These are phyloP conservation scores for Archaeoteleia sp. DNA, from an alignment of 2,888 invertebrate genomes.

Conservation along the genomic window DNA sequence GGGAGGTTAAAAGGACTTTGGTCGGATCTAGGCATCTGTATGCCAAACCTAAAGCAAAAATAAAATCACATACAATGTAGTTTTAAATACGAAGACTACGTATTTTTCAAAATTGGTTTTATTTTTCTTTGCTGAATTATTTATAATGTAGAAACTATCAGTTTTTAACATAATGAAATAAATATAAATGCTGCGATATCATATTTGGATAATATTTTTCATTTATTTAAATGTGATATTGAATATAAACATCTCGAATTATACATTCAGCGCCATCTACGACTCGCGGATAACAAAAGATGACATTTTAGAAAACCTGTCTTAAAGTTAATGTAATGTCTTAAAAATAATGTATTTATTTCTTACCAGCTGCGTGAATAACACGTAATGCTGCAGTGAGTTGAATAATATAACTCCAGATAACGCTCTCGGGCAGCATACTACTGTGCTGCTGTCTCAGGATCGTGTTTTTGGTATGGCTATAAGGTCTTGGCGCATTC, in stretches of 20 bases:
- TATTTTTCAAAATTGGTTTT: too few relatives aligned
- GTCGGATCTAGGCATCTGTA: constrained; percentile 92
- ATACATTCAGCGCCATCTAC: too few relatives aligned
- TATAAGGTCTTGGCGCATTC: constrained; percentile 86
- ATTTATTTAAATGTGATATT: too few relatives aligned
- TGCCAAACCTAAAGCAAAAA: constrained; percentile 77
- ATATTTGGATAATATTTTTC: not conserved
- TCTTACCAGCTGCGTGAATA: constrained; percentile 83
- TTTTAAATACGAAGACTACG: too few relatives aligned
- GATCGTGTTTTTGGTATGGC: constrained; percentile 88
- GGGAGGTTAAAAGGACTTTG: constrained; percentile 89
- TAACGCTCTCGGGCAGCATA: constrained; percentile 90
- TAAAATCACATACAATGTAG: too few relatives aligned
- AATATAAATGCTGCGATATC: not conserved
- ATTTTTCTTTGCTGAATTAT: too few relatives aligned
- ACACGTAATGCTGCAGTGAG: constrained; percentile 93
- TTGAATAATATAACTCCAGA: constrained; percentile 98
- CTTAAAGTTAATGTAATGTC: too few relatives aligned
- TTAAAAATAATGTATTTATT: too few relatives aligned
- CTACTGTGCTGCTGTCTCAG: constrained; percentile 84
- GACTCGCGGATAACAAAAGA: too few relatives aligned
- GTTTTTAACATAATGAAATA: not conserved
- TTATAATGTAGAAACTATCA: too few relatives aligned
- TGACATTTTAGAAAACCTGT: too few relatives aligned
- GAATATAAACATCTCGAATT: too few relatives aligned